Base-by-base conservation (phyloP, 2,113 vertebrate species). In the Phrynosoma blainvillii region DNA sequence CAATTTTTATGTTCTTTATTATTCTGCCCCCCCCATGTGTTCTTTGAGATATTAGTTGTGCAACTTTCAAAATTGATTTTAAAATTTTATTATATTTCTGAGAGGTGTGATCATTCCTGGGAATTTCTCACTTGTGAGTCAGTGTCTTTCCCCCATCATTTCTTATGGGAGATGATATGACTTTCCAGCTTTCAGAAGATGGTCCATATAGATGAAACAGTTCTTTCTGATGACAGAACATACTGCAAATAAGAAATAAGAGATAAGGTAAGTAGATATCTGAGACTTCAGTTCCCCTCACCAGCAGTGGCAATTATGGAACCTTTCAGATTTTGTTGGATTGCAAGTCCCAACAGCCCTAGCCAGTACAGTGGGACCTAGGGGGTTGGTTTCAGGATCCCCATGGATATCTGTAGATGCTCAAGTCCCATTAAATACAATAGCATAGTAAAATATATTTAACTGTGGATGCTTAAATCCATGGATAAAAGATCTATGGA, bases 21-120 rank as follows among this genome's bases (percentile, higher is more conserved):
- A 81, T 81, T 81, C n/a, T 65, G 14, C 40, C n/a, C 21, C n/a
- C 13, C 47, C n/a, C 77, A 92, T 21, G 18, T 42, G 20, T 23
- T 90, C 36, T 54, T 92, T 92, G 78, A 30, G 47, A 5, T 56
- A 79, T 54, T 56, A 79, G 77, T 12, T n/a, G 88, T 91, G 89
- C 81, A 82, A 89, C 71, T 92, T 89, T 80, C 32, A 82, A 40
- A 87, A 75, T 52, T 68, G 88, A 52, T 23, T 2, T n/a, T 82
- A 25, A 16, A 0, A 81, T 56, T 78, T 78, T 93, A 27, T 59
- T 93, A 86, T 70, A 54, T 3, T 85, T 47, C 70, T 23, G 14
- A 62, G 76, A 56, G 2, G 52, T 21, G 47, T 1, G 70, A 30
- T 66, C 82, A 87, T 14, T 18, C 86, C n/a, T 30, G 85, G 76